phyloP scores from a whole-genome alignment of 2,113 vertebrate species.

The Butastur rufipennis region DNA sequence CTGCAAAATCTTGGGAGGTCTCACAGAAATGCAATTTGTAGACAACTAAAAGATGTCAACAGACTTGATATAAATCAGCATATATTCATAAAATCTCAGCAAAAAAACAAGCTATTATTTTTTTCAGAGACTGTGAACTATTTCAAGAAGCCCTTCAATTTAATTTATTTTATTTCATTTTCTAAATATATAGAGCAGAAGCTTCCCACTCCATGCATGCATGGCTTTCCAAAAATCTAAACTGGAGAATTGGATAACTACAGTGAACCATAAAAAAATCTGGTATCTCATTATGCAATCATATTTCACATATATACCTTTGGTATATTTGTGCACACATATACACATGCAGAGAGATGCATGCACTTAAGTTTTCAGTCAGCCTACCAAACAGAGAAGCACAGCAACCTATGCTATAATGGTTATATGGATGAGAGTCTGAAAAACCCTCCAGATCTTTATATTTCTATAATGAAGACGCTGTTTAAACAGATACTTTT shows the following conservation, averaged over 20 bases:
- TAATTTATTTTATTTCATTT: neutral
- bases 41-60: neutral
- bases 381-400: neutral
- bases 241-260: neutral
- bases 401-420: neutral
- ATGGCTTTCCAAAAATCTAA: neutral
- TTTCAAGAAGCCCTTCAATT: neutral
- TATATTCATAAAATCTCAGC: neutral
- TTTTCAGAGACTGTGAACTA: neutral
- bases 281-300: neutral
- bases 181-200: neutral
- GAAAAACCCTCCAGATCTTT: neutral
- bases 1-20: neutral
- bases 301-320: neutral
- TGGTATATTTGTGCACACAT: neutral
- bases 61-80: neutral
- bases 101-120: neutral
- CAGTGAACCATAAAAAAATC: neutral
- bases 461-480: neutral
- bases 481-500: neutral
- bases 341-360: neutral
- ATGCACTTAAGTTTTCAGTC: neutral
- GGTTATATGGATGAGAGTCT: neutral
- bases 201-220: neutral
- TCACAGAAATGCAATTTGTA: neutral